Percentiles rank a stretch among this genome's conserved stretches.
phyloP scores from a whole-genome alignment of 2,797 vertebrate species.

The Adelosebastes latens region DNA sequence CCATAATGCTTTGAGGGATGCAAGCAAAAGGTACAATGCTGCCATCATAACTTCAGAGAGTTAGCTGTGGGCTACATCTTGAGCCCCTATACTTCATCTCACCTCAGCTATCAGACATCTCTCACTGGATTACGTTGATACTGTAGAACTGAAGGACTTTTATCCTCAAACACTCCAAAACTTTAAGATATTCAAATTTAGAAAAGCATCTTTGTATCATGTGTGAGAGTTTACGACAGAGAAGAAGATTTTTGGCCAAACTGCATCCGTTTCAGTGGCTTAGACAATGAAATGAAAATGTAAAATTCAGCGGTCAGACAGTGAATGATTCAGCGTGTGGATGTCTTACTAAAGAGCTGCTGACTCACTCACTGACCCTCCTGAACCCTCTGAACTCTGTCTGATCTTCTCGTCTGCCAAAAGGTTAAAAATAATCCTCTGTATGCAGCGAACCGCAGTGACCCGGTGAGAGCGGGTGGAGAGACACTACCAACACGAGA shows the following conservation, averaged over 20 bases:
- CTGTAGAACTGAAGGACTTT: too few species aligned
- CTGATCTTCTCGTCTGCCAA: not conserved
- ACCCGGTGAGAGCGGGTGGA: not conserved
- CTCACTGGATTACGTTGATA: too few species aligned
- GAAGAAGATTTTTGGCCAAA: not conserved
- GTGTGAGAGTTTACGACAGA: too few species aligned
- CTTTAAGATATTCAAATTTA: too few species aligned
- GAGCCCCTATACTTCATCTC: too few species aligned
- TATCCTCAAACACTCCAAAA: too few species aligned
- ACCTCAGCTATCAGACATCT: rapidly evolving
- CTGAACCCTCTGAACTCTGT: not conserved
- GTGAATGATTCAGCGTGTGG: not conserved
- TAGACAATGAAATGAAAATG: too few species aligned
- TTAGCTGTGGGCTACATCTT: too few species aligned
- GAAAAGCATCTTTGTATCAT: too few species aligned
- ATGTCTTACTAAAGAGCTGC: not conserved
- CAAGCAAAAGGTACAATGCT: too few species aligned
- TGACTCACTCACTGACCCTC: not conserved
- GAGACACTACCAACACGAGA: not conserved
- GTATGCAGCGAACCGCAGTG: not conserved
- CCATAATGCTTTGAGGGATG: too few species aligned
- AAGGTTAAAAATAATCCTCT: not conserved
- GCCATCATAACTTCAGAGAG: too few species aligned
- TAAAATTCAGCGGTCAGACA: not conserved
- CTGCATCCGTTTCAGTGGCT: not conserved